A percentile compares a stretch with the other conserved stretches of the same genome.
These are phyloP conservation scores for Myathropa florea DNA, from an alignment of 2,888 invertebrate genomes.

Conservation along the genomic window DNA sequence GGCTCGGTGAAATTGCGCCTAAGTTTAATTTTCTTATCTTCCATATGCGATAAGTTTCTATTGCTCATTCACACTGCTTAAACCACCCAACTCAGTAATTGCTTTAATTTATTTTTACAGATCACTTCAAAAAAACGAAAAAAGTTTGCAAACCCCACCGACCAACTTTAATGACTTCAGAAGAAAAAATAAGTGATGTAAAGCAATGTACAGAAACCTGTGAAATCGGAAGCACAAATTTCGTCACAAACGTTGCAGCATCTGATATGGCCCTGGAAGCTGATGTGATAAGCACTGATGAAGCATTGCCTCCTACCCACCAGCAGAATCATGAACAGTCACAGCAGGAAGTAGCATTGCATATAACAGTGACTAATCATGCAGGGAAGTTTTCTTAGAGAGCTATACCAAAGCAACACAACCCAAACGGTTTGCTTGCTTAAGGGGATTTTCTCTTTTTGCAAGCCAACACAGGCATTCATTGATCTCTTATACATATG, in stretches of 20 bases:
- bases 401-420: slow-evolving; percentile 8
- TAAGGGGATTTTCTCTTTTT: not conserved
- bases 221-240: slow-evolving; percentile 5
- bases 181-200: not conserved
- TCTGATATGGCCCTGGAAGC: not conserved
- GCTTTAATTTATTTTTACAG: slow-evolving; percentile 35
- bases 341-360: slow-evolving; percentile 39
- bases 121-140: slow-evolving; percentile 44
- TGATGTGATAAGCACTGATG: not conserved
- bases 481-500: not conserved
- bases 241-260: not conserved
- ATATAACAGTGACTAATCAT: slow-evolving; percentile 45
- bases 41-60: not conserved
- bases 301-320: slow-evolving; percentile 21
- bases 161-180: not conserved
- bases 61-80: not conserved
- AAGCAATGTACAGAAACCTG: not conserved
- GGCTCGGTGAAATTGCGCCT: slow-evolving; percentile 32
- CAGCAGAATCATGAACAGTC: slow-evolving; percentile 18
- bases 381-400: not conserved
- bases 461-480: not conserved
- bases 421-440: slow-evolving; percentile 17
- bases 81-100: not conserved
- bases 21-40: slow-evolving; percentile 4
- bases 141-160: slow-evolving; percentile 29